Evolutionary conservation across 2,888 invertebrate genomes (phyloP).

Genomic region (Pristionchus entomophagus): DNA sequence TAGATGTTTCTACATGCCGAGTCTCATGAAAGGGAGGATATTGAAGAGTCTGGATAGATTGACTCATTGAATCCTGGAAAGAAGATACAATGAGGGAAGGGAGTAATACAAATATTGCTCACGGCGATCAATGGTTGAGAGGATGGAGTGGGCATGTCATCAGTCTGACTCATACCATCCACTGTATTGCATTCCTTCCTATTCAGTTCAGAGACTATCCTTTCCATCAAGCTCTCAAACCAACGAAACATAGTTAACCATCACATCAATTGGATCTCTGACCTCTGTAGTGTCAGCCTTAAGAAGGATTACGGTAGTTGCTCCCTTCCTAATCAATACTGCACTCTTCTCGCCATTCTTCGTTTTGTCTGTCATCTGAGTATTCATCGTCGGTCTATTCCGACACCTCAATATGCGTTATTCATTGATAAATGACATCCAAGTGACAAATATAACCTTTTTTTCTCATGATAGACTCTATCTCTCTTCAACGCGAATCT

Average conservation of each 20-base stretch:
- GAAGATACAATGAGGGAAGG: neutral
- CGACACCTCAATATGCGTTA: neutral
- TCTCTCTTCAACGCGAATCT: conserved; percentile 58
- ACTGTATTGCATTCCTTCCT: neutral
- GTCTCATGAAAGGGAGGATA: neutral
- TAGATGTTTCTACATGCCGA: conserved; percentile 29
- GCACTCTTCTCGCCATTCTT: neutral
- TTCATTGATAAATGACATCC: neutral
- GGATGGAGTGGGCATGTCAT: neutral
- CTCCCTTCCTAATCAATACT: neutral
- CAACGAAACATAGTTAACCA: neutral
- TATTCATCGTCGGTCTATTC: neutral
- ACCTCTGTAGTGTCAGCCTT: neutral
- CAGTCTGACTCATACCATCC: conserved; percentile 13
- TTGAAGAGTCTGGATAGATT: neutral
- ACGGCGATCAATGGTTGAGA: neutral
- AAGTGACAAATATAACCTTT: conserved; percentile 22
- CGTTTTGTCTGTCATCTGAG: neutral
- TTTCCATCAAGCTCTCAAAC: neutral
- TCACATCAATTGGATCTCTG: neutral
- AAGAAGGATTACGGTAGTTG: neutral
- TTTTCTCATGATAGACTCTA: conserved; percentile 59
- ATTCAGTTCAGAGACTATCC: neutral
- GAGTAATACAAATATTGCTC: neutral
- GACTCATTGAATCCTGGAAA: conserved; percentile 41